A percentile compares a stretch with the other conserved stretches of the same genome.
These are phyloP conservation scores for Trypoxylon attenuatum DNA, from an alignment of 2,888 invertebrate species.

Conservation along the genomic window DNA sequence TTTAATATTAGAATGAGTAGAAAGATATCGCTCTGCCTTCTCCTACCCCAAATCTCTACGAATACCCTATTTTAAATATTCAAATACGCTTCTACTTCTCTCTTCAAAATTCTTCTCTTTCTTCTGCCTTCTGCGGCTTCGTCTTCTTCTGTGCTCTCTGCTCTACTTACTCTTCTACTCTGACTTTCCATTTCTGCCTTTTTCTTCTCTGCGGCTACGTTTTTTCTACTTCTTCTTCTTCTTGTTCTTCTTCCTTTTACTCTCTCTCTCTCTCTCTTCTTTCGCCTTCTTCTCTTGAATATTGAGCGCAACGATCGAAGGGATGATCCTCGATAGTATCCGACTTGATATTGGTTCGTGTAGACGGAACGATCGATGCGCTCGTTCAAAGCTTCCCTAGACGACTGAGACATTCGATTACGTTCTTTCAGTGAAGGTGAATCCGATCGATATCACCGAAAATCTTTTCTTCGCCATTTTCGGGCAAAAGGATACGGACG, in stretches of 20 bases:
- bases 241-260: neutral
- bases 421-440: conserved; percentile 86
- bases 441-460: conserved; percentile 95
- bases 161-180: neutral
- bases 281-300: neutral
- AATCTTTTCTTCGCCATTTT: conserved; percentile 99
- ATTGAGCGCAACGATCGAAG: neutral
- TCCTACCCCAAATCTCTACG: neutral
- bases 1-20: no score
- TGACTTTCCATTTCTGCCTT: neutral
- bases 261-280: neutral
- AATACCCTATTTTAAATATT: neutral
- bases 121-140: neutral
- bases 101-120: neutral
- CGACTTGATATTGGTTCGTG: neutral
- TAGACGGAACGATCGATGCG: conserved; percentile 16
- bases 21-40: neutral
- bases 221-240: neutral
- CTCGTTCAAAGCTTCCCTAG: neutral
- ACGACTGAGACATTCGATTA: conserved; percentile 20
- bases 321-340: neutral
- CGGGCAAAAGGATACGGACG: conserved; percentile 91
- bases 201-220: neutral
- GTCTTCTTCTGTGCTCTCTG: neutral
- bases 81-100: neutral